phyloP scores from a whole-genome alignment of 2,888 invertebrate species.

The Rhodophaea formosa region DNA sequence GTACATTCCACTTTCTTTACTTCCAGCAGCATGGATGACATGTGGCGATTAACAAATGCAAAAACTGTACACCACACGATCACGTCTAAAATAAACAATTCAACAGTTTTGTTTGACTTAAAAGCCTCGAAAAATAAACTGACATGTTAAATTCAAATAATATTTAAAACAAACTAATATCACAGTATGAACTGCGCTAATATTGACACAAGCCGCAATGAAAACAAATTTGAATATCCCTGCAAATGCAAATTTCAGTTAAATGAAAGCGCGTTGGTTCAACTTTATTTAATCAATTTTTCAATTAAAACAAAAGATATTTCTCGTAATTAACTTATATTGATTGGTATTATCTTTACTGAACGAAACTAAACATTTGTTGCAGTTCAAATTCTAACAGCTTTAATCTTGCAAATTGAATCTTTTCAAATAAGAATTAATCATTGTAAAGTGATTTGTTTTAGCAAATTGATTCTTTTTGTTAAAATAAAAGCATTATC shows the following conservation, averaged over 20 bases:
- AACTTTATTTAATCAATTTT: constrained; percentile 24
- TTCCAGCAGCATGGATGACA: too few relatives aligned
- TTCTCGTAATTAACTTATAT: not conserved
- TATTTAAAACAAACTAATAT: constrained; percentile 20
- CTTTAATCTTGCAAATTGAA: not conserved
- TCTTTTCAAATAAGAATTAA: not conserved
- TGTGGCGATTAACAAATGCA: too few relatives aligned
- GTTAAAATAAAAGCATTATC: too few relatives aligned
- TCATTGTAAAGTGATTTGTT: too few relatives aligned
- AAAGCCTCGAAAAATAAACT: not conserved
- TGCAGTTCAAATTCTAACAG: not conserved
- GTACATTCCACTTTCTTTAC: too few relatives aligned
- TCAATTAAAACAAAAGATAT: constrained; percentile 23
- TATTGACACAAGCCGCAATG: constrained; percentile 23
- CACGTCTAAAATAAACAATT: not conserved
- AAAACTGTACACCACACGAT: not conserved
- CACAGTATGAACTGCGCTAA: too few relatives aligned
- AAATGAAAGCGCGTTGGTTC: constrained; percentile 2
- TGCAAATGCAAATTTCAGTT: constrained; percentile 21
- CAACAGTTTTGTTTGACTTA: not conserved
- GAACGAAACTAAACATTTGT: not conserved
- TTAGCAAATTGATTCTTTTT: too few relatives aligned
- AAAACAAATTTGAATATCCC: constrained; percentile 23
- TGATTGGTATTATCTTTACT: not conserved
- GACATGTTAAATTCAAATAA: constrained; percentile 6